Evolutionary conservation across 1,140 invertebrate genomes (phyloP), one percentile per base, ranked within the genome.

Genomic region (Macrotrachela quadricornifera): DNA sequence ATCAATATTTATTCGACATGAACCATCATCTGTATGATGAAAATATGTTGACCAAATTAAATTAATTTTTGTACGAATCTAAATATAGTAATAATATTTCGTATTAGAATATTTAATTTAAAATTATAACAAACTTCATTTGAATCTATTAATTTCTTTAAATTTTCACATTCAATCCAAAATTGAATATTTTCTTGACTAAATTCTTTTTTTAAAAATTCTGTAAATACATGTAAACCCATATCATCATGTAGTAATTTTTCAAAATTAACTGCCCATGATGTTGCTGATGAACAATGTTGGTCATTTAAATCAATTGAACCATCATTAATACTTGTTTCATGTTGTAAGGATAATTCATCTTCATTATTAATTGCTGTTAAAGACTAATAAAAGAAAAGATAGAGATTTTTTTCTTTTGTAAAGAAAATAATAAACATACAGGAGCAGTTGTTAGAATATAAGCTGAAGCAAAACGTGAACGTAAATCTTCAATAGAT

Each of bases 121-220:
- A 30, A 30, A 8, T 4, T 30, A 42, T 15, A n/a, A 46, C 38
- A 54, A 61, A 70, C 69, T 62, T 64, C 52, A 17, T 66, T 61
- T 10, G 59, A 47, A 54, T 65, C 60, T 10, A 56, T 56, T 36
- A 66, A 56, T 74, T 74, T 56, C 30, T 76, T 76, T 67, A 82
- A 92, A 43, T 80, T 76, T 67, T 92, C 83, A 71, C 86, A 91
- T 36, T 83, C 80, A 51, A 80, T 82, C 86, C 87, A 95, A 70
- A 95, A 95, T 57, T 81, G 79, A 45, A 94, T 92, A 64, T 96
- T 95, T 69, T 96, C 90, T 56, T 87, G 83, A 57, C 85, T 90
- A 64, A 91, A 92, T 71, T 96, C 88, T 66, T 87, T 88, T 62
- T 85, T 82, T 18, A 95, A 71, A 71, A 94, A 96, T 70, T 85